Evolutionary conservation across 2,888 invertebrate species (phyloP), one percentile per base, ranked within the genome.

Genomic region (Philopedon plagiatum): DNA sequence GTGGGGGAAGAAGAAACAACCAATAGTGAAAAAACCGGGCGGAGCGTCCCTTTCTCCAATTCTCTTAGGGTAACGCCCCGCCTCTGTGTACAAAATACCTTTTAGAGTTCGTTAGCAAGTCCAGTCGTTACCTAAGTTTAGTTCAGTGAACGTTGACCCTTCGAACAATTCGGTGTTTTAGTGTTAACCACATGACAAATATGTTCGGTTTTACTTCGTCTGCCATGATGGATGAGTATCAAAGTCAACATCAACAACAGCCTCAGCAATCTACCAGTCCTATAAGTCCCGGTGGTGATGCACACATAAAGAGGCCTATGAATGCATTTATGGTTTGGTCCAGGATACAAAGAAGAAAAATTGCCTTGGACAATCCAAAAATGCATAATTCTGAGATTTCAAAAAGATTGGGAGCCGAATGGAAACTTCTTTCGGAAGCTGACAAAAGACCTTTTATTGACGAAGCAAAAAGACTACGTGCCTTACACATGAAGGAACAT

Each of bases 261-360:
- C 78, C 78, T 26, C 79, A 76, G 18, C 77, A 76, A 11, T 74
- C 78, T 32, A 75, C 71, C 2, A 72, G 64, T 57, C 77, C 75
- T 64, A 62, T 61, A 46, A 73, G 63, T 63, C 66, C 70, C 7
- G 62, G 15, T 26, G 51, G 37, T 39, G 93, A 93, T 79, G 92
- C 91, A 8, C 96, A 97, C 86, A 96, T 98, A 82, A 98, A 98
- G 86, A 88, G 98, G 18, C 98, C 98, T 1, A 98, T 98, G 98
- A 98, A 98, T 87, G 97, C 98, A 0, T 98, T 98, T 87, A 98
- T 98, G 97, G 97, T 95, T 29, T 97, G 97, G 97, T 96, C 97
- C 4, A 87, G 97, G 44, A 92, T 96, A 41, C 96, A 97, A 85
- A 88, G 97, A 13, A 90, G 96, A 64, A 95, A 96, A 86, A 97